Evolutionary conservation across 2,888 invertebrate genomes (phyloP).

Genomic region (Drosophila kambysellisi): DNA sequence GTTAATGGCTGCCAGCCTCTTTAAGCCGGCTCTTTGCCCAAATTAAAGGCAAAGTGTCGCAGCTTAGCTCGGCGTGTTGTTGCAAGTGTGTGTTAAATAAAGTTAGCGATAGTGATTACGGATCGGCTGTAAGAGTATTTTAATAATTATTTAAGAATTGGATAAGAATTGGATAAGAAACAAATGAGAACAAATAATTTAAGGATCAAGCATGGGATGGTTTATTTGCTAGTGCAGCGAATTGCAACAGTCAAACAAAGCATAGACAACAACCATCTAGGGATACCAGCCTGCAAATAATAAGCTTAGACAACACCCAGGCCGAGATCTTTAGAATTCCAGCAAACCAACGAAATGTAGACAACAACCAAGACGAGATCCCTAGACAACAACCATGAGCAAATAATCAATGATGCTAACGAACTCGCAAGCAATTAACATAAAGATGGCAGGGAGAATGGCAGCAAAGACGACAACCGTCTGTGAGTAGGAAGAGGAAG

Average conservation of each 20-base stretch:
- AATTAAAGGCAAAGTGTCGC: constrained; percentile 21
- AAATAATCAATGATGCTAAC: not conserved
- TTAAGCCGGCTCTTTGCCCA: constrained; percentile 27
- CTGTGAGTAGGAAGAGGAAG: not conserved
- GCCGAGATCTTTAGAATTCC: too few species aligned
- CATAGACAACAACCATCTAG: not conserved
- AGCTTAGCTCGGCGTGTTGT: constrained; percentile 7
- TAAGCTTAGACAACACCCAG: not conserved
- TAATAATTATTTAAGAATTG: not conserved
- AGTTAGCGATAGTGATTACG: not conserved
- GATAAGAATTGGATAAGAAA: too few species aligned
- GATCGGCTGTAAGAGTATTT: not conserved
- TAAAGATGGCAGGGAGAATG: too few species aligned
- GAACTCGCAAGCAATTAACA: not conserved
- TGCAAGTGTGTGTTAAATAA: not conserved
- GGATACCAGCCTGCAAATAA: not conserved
- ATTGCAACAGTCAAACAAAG: not conserved
- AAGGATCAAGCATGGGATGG: not conserved
- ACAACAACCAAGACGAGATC: not conserved
- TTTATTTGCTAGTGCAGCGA: not conserved
- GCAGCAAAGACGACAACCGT: not conserved
- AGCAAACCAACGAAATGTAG: not conserved
- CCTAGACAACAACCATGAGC: not conserved
- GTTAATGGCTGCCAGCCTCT: constrained; percentile 35
- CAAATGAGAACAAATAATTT: not conserved